phyloP scores from a whole-genome alignment of 2,113 vertebrate genomes.

The Hemichromis elongatus region DNA sequence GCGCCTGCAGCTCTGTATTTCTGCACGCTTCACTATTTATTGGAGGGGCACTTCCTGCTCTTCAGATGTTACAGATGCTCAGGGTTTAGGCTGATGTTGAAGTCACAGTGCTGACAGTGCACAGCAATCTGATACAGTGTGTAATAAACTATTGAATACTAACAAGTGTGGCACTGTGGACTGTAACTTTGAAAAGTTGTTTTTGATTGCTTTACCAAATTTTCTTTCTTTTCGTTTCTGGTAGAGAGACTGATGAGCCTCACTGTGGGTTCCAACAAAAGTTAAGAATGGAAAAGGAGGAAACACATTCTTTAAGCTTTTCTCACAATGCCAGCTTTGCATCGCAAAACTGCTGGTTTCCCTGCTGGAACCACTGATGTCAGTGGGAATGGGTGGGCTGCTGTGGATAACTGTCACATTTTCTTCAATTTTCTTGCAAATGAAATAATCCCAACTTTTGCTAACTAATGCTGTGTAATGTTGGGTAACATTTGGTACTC shows the following conservation, averaged over 20 bases:
- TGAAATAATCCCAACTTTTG: neutral
- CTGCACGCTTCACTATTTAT: conserved; percentile 38
- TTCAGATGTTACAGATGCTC: conserved; percentile 7
- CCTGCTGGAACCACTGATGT: neutral
- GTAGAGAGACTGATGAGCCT: neutral
- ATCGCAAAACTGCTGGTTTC: neutral
- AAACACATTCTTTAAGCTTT: neutral
- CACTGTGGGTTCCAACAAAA: neutral
- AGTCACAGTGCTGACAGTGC: neutral
- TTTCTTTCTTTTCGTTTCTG: neutral
- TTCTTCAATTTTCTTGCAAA: neutral
- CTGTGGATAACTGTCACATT: neutral
- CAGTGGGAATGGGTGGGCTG: neutral
- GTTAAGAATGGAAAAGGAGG: neutral
- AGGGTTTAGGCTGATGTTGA: neutral
- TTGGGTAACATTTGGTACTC: neutral
- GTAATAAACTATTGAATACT: neutral
- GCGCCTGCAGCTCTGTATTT: conserved; percentile 16
- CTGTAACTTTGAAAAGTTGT: neutral
- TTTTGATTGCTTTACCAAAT: neutral
- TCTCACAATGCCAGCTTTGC: neutral
- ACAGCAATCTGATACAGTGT: neutral
- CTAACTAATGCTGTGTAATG: neutral
- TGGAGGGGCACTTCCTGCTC: conserved; percentile 13
- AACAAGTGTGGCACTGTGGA: neutral